These are phyloP conservation scores for Andrena cerasifolii DNA, from an alignment of 1,140 invertebrate species.

Conservation along the genomic window DNA sequence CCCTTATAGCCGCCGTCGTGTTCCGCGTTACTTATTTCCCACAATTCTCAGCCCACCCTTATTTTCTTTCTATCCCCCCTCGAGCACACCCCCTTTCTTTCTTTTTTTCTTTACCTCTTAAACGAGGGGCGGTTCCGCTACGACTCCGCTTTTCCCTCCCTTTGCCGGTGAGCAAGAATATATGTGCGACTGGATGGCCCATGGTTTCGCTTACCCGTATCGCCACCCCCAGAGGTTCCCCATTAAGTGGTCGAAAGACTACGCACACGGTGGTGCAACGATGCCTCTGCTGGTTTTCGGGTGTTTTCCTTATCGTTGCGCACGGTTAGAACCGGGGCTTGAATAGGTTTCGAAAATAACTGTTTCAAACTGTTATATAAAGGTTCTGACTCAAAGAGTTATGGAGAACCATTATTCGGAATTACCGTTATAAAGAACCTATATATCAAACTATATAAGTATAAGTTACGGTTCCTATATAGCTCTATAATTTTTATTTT, in stretches of 20 bases:
- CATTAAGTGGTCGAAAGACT: conserved; percentile 63
- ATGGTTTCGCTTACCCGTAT: conserved; percentile 44
- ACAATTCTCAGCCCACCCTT: conserved; percentile 71
- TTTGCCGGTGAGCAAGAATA: conserved; percentile 50
- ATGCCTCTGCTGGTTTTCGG: not conserved
- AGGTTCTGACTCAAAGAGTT: too few species aligned
- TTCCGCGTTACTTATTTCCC: conserved; percentile 73
- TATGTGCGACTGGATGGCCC: conserved; percentile 49
- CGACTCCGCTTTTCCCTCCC: conserved; percentile 46
- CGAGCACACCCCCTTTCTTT: conserved; percentile 10
- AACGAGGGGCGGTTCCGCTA: conserved; percentile 72
- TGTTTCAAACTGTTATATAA: too few species aligned
- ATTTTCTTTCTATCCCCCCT: conserved; percentile 52
- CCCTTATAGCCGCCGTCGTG: conserved; percentile 56
- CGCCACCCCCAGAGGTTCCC: conserved; percentile 53
- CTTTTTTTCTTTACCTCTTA: conserved; percentile 56
- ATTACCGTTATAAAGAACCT: too few species aligned
- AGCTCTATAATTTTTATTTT: too few species aligned
- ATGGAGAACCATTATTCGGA: too few species aligned
- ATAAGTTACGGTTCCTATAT: too few species aligned
- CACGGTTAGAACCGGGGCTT: conserved; percentile 12
- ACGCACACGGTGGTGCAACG: too few species aligned
- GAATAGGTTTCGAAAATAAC: too few species aligned
- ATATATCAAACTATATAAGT: too few species aligned
- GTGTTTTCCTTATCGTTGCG: conserved; percentile 25